Evolutionary conservation across 53 echinoderm and acorn worm species (phyloP), one percentile per base, ranked within the genome.

Genomic region (Mesocentrotus franciscanus): DNA sequence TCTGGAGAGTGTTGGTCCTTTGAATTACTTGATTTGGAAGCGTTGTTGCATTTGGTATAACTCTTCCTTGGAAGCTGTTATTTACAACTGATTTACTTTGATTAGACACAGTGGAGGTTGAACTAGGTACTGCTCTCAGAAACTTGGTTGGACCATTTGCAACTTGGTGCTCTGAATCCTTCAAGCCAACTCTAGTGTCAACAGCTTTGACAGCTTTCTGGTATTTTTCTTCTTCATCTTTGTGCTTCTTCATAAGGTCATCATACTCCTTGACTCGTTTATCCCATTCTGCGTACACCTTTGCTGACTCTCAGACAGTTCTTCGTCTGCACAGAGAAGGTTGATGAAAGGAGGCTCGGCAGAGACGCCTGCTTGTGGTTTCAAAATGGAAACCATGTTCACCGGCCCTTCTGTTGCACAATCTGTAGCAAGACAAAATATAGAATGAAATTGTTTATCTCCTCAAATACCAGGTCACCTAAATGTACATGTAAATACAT

Each of bases 171-270:
- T 94, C 87, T 8, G 85, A 33, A 66, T 85, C 87, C 87, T 94
- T 94, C 87, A 94, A 27, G 60, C 95, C 95, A 24, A 94, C 87
- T 24, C 95, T 36, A 1, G 95, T 85, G 87, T 94, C 95, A 68
- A 94, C 95, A n/a, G 95, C 95, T 62, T 70, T 94, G 34, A 94
- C 71, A 66, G 95, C 95, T 36, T 94, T 87, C 70, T 85, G 85
- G 56, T 85, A 85, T 68, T 94, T 94, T 42, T 94, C 87, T 27
- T 94, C 95, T 72, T 87, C 95, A 49, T 94, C 95, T 70, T 87
- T 94, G 87, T 94, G 95, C 71, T 94, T 94, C 87, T 72, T 94
- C 85, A 94, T 94, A 11, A 94, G 87, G 14, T 36, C 71, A 85
- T 94, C 70, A 71, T 94, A 94, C 95, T 68, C 95, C 56, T 85